Evolutionary conservation across 2,888 invertebrate species (phyloP).

Genomic region (Protodeltote pygarga): DNA sequence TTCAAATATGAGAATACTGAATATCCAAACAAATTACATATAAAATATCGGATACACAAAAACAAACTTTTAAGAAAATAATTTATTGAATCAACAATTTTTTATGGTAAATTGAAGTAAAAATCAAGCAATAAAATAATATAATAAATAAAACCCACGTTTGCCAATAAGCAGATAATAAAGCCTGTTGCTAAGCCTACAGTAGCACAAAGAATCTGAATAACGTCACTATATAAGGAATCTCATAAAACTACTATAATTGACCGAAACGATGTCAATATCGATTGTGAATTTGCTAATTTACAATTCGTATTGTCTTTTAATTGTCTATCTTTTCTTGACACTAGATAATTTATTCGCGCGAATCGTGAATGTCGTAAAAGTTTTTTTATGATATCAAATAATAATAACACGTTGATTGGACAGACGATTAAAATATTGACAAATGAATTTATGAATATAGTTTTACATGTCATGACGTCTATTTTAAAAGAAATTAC

Average conservation of each 20-base stretch:
- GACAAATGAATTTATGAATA: conserved; percentile 33
- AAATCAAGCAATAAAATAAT: conserved; percentile 21
- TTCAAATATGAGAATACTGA: too few relatives aligned
- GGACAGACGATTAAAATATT: conserved; percentile 40
- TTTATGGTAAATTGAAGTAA: background rate
- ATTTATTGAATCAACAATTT: too few relatives aligned
- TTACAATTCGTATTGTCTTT: conserved; percentile 72
- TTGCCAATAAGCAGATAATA: conserved; percentile 30
- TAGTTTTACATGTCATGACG: conserved; percentile 30
- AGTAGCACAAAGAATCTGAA: conserved; percentile 54
- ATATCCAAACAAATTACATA: too few relatives aligned
- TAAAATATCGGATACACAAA: too few relatives aligned
- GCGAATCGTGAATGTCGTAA: conserved; percentile 38
- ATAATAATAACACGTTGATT: conserved; percentile 42
- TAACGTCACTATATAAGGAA: conserved; percentile 58
- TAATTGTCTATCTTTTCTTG: conserved; percentile 62
- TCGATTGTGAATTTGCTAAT: conserved; percentile 79
- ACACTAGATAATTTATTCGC: conserved; percentile 48
- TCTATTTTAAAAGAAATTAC: conserved; percentile 17
- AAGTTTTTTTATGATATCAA: conserved; percentile 23
- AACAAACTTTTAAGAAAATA: too few relatives aligned
- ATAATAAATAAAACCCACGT: conserved; percentile 17
- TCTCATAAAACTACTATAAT: conserved; percentile 73
- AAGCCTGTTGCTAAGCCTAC: conserved; percentile 57
- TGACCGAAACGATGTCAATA: conserved; percentile 65